phyloP scores from a whole-genome alignment of 2,797 vertebrate genomes.

The Chaetophractus vellerosus region DNA sequence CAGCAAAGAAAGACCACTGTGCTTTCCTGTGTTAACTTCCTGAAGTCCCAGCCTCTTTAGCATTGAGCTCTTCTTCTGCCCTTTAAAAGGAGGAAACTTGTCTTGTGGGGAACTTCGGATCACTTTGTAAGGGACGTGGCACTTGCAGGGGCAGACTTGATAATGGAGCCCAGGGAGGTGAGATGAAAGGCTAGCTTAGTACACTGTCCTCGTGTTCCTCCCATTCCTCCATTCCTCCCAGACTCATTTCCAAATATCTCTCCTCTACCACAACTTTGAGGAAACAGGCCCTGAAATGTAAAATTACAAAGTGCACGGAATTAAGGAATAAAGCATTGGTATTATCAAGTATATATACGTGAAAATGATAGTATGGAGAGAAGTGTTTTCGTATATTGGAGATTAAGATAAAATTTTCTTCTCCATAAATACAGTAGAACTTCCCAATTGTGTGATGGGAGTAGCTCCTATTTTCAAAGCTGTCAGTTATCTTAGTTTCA shows the following conservation, averaged over 20 bases:
- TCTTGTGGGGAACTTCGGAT: background rate
- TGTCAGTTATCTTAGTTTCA: conserved; percentile 70
- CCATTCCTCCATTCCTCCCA: background rate
- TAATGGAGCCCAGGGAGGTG: background rate
- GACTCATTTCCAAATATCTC: background rate
- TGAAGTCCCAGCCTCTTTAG: background rate
- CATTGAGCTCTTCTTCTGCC: background rate
- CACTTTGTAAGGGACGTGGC: background rate
- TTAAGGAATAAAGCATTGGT: background rate
- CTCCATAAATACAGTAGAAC: background rate
- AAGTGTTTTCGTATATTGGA: background rate
- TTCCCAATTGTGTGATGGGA: background rate
- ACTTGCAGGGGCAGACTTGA: background rate
- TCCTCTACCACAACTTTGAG: background rate
- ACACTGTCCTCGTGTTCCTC: background rate
- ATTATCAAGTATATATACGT: background rate
- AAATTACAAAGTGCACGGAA: background rate
- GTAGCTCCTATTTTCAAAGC: conserved; percentile 52
- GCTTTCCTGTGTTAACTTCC: background rate
- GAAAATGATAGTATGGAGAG: background rate
- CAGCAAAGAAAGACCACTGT: background rate
- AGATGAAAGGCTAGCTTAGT: background rate
- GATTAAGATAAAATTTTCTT: conserved; percentile 17
- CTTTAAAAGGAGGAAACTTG: background rate
- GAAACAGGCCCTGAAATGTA: background rate